Evolutionary conservation across 2,113 vertebrate genomes (phyloP).

Genomic region (Uropsilus gracilis): DNA sequence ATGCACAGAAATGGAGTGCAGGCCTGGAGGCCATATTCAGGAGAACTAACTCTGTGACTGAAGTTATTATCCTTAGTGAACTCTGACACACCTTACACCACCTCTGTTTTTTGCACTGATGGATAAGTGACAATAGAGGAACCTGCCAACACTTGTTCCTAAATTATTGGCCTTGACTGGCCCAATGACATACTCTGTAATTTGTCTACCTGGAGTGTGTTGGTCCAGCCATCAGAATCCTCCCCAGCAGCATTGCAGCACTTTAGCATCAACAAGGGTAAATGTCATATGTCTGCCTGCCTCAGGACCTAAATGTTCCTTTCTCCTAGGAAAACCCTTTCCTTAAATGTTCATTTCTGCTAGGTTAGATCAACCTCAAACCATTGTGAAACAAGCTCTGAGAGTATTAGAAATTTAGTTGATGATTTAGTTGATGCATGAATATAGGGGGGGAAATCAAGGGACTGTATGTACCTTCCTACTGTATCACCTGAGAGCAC

Average conservation of each 20-base stretch:
- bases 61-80: slow-evolving; percentile 13
- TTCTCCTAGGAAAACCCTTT: background rate
- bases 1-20: slow-evolving; percentile 53
- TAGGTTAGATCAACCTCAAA: background rate
- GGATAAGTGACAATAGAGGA: background rate
- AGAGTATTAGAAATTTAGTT: background rate
- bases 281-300: background rate
- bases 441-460: background rate
- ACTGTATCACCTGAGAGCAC: background rate
- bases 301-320: background rate
- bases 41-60: background rate
- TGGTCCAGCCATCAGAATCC: background rate
- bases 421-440: background rate
- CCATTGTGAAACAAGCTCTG: background rate
- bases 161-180: background rate
- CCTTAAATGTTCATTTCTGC: background rate
- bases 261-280: slow-evolving; percentile 40
- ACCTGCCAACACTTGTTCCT: slow-evolving; percentile 4
- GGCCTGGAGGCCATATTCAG: slow-evolving; percentile 3
- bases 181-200: background rate
- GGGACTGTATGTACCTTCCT: background rate
- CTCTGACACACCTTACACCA: background rate
- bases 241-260: slow-evolving; percentile 19
- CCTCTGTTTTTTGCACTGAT: background rate
- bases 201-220: background rate